A percentile compares a stretch with the other conserved stretches of the same genome.
Conservation (phyloP, 2,113 vertebrate genomes). For the Calidris pygmaea region DNA sequence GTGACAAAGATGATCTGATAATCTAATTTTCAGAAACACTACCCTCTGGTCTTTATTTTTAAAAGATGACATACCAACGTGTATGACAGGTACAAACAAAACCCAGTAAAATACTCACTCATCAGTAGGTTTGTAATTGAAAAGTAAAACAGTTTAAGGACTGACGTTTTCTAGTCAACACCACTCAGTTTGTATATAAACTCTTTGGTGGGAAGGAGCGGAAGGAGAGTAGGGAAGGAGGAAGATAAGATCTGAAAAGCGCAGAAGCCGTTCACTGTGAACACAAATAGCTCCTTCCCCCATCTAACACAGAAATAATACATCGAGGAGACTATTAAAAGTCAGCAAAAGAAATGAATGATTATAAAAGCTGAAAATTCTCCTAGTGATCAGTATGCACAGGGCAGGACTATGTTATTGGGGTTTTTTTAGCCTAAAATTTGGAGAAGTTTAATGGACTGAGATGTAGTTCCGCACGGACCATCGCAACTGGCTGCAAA, state of each 20-base stretch:
- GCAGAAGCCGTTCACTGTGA: neutral
- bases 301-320: neutral
- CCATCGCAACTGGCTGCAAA: neutral
- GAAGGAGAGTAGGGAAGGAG: neutral
- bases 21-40: neutral
- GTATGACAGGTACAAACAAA: neutral
- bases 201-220: neutral
- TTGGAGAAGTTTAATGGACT: neutral
- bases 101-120: neutral
- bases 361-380: neutral
- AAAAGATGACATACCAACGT: neutral
- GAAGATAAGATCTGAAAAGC: neutral
- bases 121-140: neutral
- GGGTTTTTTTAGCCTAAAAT: neutral
- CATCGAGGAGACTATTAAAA: neutral
- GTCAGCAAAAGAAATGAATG: neutral
- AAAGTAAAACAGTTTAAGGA: neutral
- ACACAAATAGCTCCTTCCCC: neutral
- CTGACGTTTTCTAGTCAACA: neutral
- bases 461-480: neutral
- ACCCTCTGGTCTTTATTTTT: neutral
- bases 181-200: neutral
- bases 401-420: neutral
- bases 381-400: neutral
- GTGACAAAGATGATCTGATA: neutral